These are phyloP conservation scores for Galerucella nymphaeae DNA, from an alignment of 2,888 invertebrate genomes.

Conservation along the genomic window DNA sequence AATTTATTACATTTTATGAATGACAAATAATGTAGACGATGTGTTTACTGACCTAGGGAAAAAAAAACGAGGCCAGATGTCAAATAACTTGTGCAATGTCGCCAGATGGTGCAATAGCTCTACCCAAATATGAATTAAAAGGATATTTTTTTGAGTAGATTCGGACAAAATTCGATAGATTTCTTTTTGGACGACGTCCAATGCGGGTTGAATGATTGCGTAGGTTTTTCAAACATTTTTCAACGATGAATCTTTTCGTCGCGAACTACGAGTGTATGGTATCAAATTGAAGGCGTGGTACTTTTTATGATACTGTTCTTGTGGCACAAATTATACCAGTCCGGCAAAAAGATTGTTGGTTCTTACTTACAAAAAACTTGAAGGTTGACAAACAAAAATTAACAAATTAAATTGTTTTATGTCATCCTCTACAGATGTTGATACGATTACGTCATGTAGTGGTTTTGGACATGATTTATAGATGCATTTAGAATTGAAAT, in stretches of 20 bases:
- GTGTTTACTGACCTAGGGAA: conserved; percentile 31
- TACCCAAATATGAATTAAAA: not conserved
- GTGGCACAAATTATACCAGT: conserved; percentile 1
- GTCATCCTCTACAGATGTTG: too few species aligned
- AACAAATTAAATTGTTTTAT: too few species aligned
- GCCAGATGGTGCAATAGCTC: conserved; percentile 20
- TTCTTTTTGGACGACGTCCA: conserved; percentile 15
- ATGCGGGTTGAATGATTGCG: conserved; percentile 4
- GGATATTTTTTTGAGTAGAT: not conserved
- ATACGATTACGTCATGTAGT: not conserved
- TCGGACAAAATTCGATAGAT: not conserved
- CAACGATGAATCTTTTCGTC: not conserved
- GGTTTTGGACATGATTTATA: not conserved
- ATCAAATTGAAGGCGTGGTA: not conserved
- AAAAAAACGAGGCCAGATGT: conserved; percentile 23
- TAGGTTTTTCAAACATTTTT: not conserved
- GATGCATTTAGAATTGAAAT: not conserved
- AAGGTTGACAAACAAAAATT: too few species aligned
- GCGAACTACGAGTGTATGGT: not conserved
- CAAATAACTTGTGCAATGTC: conserved; percentile 19
- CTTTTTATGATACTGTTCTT: not conserved
- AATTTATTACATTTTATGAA: conserved; percentile 21
- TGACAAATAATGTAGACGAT: not conserved
- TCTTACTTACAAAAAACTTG: too few species aligned
- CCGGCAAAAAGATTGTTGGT: not conserved